These are phyloP conservation scores for Leucoraja erinaceus DNA, from an alignment of 2,113 vertebrate species.

Conservation along the genomic window DNA sequence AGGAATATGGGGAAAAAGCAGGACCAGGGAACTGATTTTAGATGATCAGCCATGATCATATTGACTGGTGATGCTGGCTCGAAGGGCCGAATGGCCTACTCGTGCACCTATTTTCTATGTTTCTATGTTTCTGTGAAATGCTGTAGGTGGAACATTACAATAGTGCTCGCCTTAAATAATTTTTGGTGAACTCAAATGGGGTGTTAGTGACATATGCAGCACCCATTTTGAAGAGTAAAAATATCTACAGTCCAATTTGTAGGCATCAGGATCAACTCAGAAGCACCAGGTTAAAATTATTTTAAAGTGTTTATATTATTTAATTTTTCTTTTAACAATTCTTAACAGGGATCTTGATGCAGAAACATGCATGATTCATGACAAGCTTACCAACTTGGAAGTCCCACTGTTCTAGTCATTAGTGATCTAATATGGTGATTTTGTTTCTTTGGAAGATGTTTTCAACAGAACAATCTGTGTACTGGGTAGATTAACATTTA, in stretches of 20 bases:
- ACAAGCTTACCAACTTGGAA: background rate
- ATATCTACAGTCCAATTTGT: too few relatives aligned
- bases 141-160: background rate
- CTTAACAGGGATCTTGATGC: background rate
- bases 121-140: background rate
- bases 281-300: background rate
- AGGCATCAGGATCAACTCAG: conserved; percentile 1
- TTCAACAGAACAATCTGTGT: background rate
- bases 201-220: too few relatives aligned
- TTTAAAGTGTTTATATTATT: background rate
- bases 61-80: too few relatives aligned
- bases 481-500: background rate
- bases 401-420: background rate
- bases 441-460: background rate
- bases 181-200: too few relatives aligned
- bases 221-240: too few relatives aligned
- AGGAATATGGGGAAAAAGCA: too few relatives aligned
- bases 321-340: background rate
- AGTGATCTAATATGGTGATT: background rate
- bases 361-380: background rate
- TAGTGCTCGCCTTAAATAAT: too few relatives aligned
- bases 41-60: too few relatives aligned
- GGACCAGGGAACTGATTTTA: too few relatives aligned
- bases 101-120: too few relatives aligned
- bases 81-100: too few relatives aligned